These are phyloP conservation scores for Megatriorchis doriae DNA, from an alignment of 2,113 vertebrate species.

Conservation along the genomic window DNA sequence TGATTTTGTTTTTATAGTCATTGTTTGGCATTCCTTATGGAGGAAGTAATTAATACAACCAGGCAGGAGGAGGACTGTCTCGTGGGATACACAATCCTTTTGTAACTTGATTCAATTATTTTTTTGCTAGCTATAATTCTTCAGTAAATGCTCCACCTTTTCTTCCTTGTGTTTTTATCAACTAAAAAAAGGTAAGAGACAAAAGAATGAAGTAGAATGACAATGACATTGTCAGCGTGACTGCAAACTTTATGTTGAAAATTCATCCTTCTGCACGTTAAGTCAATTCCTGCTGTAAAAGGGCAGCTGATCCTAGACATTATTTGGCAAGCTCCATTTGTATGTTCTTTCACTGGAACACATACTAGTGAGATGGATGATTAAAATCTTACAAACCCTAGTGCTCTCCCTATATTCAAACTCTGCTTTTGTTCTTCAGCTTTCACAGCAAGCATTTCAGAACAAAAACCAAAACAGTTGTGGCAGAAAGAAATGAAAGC, in stretches of 20 bases:
- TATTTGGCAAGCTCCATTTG: slow-evolving; percentile 26
- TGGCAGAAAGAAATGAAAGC: not conserved
- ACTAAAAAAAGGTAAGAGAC: not conserved
- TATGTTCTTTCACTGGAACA: slow-evolving; percentile 10
- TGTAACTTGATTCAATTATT: not conserved
- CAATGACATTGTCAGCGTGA: slow-evolving; percentile 21
- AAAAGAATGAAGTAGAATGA: slow-evolving; percentile 37
- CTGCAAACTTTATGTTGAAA: slow-evolving; percentile 39
- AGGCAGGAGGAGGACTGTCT: not conserved
- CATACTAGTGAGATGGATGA: slow-evolving; percentile 4
- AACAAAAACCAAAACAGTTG: not conserved
- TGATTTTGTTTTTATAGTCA: not conserved
- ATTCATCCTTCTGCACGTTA: slow-evolving; percentile 13
- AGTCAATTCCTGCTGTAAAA: slow-evolving; percentile 28
- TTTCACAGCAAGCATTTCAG: not conserved
- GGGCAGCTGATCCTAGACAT: slow-evolving; percentile 33
- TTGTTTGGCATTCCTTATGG: not conserved
- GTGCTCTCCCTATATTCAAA: not conserved
- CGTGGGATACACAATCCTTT: not conserved
- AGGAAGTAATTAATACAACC: slow-evolving; percentile 53
- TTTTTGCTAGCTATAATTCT: not conserved
- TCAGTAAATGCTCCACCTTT: not conserved
- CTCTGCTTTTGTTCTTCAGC: not conserved
- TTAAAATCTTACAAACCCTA: slow-evolving; percentile 30
- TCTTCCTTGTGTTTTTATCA: not conserved